phyloP scores from a whole-genome alignment of 92 coral and sea anemone species.

The Zoanthus sansibaricus region DNA sequence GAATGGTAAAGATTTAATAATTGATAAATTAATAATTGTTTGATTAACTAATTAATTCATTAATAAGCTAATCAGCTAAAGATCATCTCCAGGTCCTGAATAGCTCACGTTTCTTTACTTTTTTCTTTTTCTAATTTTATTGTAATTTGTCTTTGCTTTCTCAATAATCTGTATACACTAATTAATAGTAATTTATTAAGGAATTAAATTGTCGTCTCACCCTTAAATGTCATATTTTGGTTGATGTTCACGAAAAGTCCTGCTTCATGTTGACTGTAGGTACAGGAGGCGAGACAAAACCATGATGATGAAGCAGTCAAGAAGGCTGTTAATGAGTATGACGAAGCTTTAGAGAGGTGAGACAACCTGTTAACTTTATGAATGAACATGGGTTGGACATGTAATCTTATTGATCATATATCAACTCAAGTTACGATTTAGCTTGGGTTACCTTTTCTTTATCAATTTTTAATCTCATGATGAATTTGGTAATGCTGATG shows the following conservation, averaged over 20 bases:
- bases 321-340: conserved; percentile 96
- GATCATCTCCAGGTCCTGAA: too few species aligned
- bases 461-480: too few species aligned
- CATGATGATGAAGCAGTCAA: conserved; percentile 98
- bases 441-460: not conserved
- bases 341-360: conserved; percentile 96
- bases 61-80: too few species aligned
- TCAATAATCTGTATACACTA: not conserved
- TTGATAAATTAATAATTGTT: too few species aligned
- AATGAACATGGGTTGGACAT: not conserved
- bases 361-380: not conserved
- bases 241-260: not conserved
- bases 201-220: not conserved
- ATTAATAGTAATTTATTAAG: not conserved
- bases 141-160: too few species aligned
- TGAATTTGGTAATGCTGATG: too few species aligned
- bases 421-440: not conserved
- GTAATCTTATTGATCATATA: not conserved
- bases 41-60: too few species aligned
- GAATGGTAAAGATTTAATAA: too few species aligned
- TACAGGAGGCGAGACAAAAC: conserved; percentile 97
- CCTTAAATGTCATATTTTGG: not conserved
- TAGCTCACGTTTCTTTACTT: too few species aligned
- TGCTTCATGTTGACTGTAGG: conserved; percentile 55
- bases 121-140: too few species aligned